Conservation (phyloP, 2,888 invertebrate species). For the Chrysomela aeneicollis region DNA sequence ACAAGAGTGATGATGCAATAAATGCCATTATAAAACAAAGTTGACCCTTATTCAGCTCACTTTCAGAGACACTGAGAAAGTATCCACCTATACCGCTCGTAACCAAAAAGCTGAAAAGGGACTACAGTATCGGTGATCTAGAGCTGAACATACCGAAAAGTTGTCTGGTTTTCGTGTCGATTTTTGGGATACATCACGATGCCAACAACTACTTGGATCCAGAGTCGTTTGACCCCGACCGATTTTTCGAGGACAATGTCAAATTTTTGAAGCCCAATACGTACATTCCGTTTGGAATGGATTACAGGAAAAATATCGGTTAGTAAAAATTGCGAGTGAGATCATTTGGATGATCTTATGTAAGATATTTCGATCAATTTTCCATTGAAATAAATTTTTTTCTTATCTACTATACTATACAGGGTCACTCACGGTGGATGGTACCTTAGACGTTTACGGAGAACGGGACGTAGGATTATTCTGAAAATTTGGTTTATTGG, state of each 20-base stretch:
- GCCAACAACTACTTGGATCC: conserved; percentile 43
- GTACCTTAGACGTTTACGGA: too few species aligned
- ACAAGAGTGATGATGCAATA: too few species aligned
- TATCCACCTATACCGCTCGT: conserved; percentile 44
- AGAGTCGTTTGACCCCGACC: conserved; percentile 45
- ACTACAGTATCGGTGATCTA: conserved; percentile 18
- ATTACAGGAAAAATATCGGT: conserved; percentile 32
- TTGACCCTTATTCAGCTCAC: too few species aligned
- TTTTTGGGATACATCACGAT: conserved; percentile 46
- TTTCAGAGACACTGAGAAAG: conserved; percentile 48
- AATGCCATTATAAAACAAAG: too few species aligned
- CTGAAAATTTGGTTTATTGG: too few species aligned
- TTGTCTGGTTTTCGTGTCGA: conserved; percentile 38
- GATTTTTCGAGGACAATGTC: conserved; percentile 42
- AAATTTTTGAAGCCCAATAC: conserved; percentile 26
- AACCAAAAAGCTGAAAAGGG: conserved; percentile 24
- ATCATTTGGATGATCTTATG: too few species aligned
- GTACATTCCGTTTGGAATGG: conserved; percentile 44
- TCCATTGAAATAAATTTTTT: too few species aligned
- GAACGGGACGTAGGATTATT: too few species aligned
- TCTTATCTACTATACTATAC: too few species aligned
- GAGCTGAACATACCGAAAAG: conserved; percentile 32
- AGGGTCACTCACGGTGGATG: too few species aligned
- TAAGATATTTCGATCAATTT: too few species aligned
- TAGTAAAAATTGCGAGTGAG: conserved; percentile 5